Evolutionary conservation across 2,888 invertebrate genomes (phyloP).

Genomic region (Steinernema carpocapsae): DNA sequence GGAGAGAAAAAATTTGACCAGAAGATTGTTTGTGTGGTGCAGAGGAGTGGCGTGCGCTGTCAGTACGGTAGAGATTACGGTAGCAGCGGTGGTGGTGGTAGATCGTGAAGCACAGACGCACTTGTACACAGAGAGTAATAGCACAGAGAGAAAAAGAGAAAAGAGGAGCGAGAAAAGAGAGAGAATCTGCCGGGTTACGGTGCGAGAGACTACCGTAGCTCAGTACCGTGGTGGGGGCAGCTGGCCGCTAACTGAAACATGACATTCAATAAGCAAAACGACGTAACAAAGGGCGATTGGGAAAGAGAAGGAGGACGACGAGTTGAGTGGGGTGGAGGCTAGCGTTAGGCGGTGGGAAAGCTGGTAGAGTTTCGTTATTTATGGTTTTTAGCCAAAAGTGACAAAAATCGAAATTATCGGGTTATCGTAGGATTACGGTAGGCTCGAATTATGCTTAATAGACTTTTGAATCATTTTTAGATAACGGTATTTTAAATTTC

Average conservation of each 20-base stretch:
- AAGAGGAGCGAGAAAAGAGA: slow-evolving; percentile 40
- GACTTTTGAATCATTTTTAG: not conserved
- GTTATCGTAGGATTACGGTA: not conserved
- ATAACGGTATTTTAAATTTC: no score
- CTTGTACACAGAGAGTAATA: slow-evolving; percentile 31
- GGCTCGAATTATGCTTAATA: not conserved
- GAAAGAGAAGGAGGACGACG: not conserved
- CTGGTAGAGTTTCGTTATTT: not conserved
- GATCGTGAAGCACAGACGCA: slow-evolving; percentile 18
- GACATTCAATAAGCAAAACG: slow-evolving; percentile 43
- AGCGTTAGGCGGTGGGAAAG: slow-evolving; percentile 5
- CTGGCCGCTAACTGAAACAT: slow-evolving; percentile 61
- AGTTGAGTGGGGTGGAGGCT: not conserved
- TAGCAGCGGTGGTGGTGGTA: slow-evolving; percentile 35
- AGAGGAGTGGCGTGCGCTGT: no score
- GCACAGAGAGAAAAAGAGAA: slow-evolving; percentile 32
- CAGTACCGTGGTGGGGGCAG: slow-evolving; percentile 53
- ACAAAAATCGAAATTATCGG: not conserved
- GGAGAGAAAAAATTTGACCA: no score
- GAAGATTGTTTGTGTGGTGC: no score
- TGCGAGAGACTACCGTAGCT: not conserved
- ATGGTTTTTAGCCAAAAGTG: no score
- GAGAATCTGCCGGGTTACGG: slow-evolving; percentile 49
- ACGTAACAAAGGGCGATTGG: slow-evolving; percentile 18
- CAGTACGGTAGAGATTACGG: no score